Conservation (phyloP, 2,113 vertebrate species). For the Chaetops frenatus region DNA sequence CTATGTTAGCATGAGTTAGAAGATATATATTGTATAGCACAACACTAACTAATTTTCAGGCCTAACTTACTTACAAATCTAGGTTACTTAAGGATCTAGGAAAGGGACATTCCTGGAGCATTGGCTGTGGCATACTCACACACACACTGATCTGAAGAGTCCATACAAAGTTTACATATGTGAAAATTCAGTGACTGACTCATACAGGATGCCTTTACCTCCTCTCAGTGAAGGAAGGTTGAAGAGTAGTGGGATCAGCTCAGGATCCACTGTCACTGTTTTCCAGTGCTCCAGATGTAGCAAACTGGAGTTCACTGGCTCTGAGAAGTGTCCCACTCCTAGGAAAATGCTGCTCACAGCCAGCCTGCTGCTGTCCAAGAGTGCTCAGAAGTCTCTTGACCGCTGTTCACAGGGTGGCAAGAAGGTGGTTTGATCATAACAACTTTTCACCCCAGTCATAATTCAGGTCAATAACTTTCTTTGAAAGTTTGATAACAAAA, state of each 20-base stretch:
- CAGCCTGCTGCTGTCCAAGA: background rate
- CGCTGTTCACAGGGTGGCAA: rapidly evolving
- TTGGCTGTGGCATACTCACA: background rate
- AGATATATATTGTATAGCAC: rapidly evolving
- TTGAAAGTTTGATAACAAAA: background rate
- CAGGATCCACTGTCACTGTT: background rate
- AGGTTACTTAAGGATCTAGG: background rate
- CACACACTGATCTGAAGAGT: background rate
- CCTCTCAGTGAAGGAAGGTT: background rate
- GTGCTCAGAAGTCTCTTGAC: background rate
- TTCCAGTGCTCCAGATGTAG: background rate
- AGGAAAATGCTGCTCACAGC: background rate
- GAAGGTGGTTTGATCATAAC: background rate
- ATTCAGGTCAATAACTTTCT: background rate
- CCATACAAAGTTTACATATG: background rate
- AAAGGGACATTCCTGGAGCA: background rate
- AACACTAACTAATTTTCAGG: background rate
- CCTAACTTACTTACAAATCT: background rate
- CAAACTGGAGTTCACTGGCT: background rate
- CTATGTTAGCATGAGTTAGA: background rate
- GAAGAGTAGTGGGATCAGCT: background rate
- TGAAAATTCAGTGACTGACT: background rate
- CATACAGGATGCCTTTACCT: background rate
- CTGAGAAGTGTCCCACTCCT: background rate
- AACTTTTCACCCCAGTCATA: background rate